Base-by-base conservation (phyloP, 92 coral and sea anemone genomes). In the Zoanthus solanderi region DNA sequence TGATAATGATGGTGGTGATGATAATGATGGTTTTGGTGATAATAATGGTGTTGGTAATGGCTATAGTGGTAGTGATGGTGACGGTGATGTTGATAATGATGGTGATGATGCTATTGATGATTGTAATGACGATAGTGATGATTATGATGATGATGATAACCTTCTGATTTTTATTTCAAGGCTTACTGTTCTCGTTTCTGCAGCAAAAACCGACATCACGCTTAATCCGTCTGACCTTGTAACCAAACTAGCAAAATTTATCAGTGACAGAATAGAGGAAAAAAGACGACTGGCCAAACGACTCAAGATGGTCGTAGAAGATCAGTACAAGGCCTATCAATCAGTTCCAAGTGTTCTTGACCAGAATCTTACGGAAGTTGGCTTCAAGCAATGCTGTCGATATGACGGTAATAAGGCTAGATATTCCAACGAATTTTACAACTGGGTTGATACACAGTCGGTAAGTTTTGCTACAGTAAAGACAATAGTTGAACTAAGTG, bases 401-500 rank as follows among this genome's bases (percentile, higher is more conserved):
- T 94, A 94, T 65, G 95, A 92, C 68, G 98, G 98, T 0, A 83
- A 94, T 57, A 92, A 72, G 65, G 88, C 94, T 5, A 89, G 89
- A 28, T 94, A 92, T 65, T 92, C 92, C 34, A 94, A 95, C 1
- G 92, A 84, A 69, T 94, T 94, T 56, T 93, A 92, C 32, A 87
- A 91, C 71, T 94, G 97, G 97, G 95, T 94, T 32, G 88, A 94
- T 67, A 92, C 78, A 3, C 90, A 89, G 75, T 90, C 95, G 82
- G 82, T 77, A 29, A 6, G 82, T 77, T 28, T 6, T 0, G 10
- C 42, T 17, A 45, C 12, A 47, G 13, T n/a, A 45, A 75, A 15
- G 9, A n/a, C 14, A 37, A 37, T 37, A 4, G 4, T 37, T 37
- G 42, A 37, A 37, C 42, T 37, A 37, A 37, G 42, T 37, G 42